Percentiles rank a stretch among this genome's conserved stretches.
These are phyloP conservation scores for Melolontha melolontha DNA, from an alignment of 2,888 invertebrate species.

Conservation along the genomic window DNA sequence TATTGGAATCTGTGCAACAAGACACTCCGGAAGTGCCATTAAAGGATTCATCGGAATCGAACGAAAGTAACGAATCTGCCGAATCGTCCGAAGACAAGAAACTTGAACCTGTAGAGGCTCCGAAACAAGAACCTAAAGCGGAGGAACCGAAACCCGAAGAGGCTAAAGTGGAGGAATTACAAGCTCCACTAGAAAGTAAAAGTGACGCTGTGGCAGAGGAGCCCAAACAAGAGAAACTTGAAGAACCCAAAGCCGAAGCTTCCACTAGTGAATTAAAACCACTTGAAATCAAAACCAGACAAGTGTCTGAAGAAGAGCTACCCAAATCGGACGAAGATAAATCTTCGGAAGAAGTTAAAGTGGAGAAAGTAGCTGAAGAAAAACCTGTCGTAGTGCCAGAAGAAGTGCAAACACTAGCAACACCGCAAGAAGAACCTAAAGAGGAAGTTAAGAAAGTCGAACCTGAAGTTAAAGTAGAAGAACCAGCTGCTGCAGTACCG, in stretches of 20 bases:
- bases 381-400: conserved; percentile 19
- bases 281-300: conserved; percentile 43
- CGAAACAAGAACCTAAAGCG: conserved; percentile 50
- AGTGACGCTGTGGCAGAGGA: conserved; percentile 45
- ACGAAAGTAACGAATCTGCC: conserved; percentile 55
- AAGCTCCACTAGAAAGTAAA: conserved; percentile 42
- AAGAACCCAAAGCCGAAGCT: conserved; percentile 43
- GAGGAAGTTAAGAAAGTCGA: conserved; percentile 50
- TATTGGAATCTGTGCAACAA: conserved; percentile 24
- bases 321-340: conserved; percentile 38
- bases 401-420: conserved; percentile 36
- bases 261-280: conserved; percentile 42
- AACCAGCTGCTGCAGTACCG: conserved; percentile 56
- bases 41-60: conserved; percentile 54
- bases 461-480: conserved; percentile 47
- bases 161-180: conserved; percentile 45
- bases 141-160: conserved; percentile 47
- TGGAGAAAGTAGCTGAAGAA: conserved; percentile 52
- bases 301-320: conserved; percentile 33
- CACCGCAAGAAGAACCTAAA: conserved; percentile 49
- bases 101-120: conserved; percentile 37
- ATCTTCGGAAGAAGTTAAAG: conserved; percentile 55
- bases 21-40: conserved; percentile 50
- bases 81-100: conserved; percentile 57
- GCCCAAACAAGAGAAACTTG: conserved; percentile 47